Evolutionary conservation across 2,888 invertebrate genomes (phyloP).

Genomic region (Phymatocera aterrima): DNA sequence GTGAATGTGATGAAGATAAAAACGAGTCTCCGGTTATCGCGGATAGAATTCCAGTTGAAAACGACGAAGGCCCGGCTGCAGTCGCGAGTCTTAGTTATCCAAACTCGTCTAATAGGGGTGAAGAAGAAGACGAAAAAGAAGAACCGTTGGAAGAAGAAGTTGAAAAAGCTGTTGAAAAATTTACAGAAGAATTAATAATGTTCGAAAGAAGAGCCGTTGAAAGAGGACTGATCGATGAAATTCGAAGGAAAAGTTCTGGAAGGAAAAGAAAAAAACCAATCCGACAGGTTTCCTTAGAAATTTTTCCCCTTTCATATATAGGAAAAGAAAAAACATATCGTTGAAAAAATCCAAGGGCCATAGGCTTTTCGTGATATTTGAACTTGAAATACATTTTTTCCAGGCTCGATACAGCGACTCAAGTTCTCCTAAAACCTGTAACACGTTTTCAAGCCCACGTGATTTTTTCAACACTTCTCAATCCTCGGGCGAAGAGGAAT

Average conservation of each 20-base stretch:
- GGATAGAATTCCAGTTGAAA: neutral
- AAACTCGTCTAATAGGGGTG: too few relatives aligned
- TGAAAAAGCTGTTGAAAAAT: slow-evolving; percentile 60
- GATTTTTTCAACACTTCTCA: slow-evolving; percentile 12
- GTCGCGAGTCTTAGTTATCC: neutral
- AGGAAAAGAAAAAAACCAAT: slow-evolving; percentile 12
- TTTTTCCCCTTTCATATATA: neutral
- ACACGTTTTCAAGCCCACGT: slow-evolving; percentile 11
- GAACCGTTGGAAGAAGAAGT: slow-evolving; percentile 49
- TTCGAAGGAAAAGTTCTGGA: neutral
- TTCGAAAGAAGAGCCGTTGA: slow-evolving; percentile 54
- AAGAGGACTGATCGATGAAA: neutral
- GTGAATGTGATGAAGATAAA: neutral
- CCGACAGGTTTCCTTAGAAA: neutral
- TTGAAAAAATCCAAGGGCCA: neutral
- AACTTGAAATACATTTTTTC: slow-evolving; percentile 4
- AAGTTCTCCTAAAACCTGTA: neutral
- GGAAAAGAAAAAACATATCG: neutral
- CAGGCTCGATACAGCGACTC: neutral
- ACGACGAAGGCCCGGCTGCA: neutral
- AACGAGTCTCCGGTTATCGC: neutral
- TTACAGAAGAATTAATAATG: slow-evolving; percentile 60
- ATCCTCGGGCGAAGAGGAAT: slow-evolving; percentile 54
- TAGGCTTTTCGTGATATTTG: neutral
- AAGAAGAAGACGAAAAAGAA: too few relatives aligned